Evolutionary conservation across 2,888 invertebrate species (phyloP), one percentile per base, ranked within the genome.

Genomic region (Metopia argyrocephala): DNA sequence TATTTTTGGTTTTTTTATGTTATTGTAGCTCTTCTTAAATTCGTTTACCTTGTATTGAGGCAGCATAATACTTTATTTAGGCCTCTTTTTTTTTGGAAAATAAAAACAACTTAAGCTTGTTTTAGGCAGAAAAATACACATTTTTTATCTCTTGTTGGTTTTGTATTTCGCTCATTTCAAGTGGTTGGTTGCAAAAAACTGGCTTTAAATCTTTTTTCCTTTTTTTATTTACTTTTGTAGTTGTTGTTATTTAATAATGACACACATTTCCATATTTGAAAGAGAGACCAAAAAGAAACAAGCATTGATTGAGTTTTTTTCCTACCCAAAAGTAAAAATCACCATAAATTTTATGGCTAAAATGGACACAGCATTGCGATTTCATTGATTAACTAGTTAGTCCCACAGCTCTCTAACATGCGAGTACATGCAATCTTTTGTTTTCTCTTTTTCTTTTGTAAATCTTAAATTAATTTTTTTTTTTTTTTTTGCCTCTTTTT

Each of bases 231-330:
- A 15, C 4, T 12, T 7, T 31, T 31, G 31, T 12, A 3, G 31
- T 31, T 38, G 38, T 38, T 38, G 38, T 66, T 15, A 9, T 50
- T 57, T 59, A 66, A 66, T 21, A 68, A 18, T 81, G 80, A 78
- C 80, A 81, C 62, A 81, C 80, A 81, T 76, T n/a, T 74, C 74
- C 65, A 69, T 70, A 70, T 56, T 65, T 54, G 76, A 69, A 65
- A n/a, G n/a, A n/a, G n/a, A 54, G 50, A 64, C 46, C 27, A 56
- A 6, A 21, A 66, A 61, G 15, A 27, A 56, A 38, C 25, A 21
- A 52, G 45, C 45, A 12, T 12, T 38, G 50, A 23, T 50, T 50
- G 20, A 66, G 59, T 45, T 66, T 38, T 75, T 5, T 54, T 12
- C 31, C 15, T 15, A 38, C 38, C 12, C 3, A 38, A 38, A 38